Evolutionary conservation across 2,113 vertebrate genomes (phyloP).

Genomic region (Motacilla tschutschensis): DNA sequence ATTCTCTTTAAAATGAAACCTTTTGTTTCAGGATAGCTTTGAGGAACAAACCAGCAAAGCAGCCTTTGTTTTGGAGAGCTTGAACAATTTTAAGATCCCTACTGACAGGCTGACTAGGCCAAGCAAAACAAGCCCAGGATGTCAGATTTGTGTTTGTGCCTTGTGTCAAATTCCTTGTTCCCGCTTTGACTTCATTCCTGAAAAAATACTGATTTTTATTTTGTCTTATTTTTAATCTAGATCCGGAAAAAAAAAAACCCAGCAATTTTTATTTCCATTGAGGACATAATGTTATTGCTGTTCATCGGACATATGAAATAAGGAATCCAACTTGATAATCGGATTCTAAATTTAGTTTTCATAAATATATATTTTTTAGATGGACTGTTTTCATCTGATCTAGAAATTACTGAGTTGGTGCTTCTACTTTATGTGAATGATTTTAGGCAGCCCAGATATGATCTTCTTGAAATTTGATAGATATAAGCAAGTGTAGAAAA

Average conservation of each 20-base stretch:
- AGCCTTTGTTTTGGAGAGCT: conserved; percentile 34
- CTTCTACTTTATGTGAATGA: not conserved
- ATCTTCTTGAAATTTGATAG: not conserved
- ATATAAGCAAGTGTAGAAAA: not conserved
- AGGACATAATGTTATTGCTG: not conserved
- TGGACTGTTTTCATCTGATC: not conserved
- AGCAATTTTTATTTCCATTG: not conserved
- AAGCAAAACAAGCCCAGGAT: conserved; percentile 40
- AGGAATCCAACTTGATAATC: not conserved
- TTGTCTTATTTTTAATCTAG: not conserved
- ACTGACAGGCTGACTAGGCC: conserved; percentile 35
- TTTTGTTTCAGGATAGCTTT: conserved; percentile 47
- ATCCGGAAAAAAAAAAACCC: not conserved
- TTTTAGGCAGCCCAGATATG: not conserved
- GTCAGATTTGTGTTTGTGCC: conserved; percentile 35
- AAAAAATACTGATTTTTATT: not conserved
- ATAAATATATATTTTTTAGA: not conserved
- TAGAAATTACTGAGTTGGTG: not conserved
- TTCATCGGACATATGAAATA: not conserved
- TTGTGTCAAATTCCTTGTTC: conserved; percentile 12
- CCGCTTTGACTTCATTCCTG: not conserved
- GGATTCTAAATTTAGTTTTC: not conserved
- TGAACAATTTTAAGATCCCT: conserved; percentile 21
- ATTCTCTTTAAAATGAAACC: conserved; percentile 22
- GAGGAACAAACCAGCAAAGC: conserved; percentile 38